A percentile compares a stretch with the other conserved stretches of the same genome.
Evolutionary conservation across 2,113 vertebrate species (phyloP).

Genomic region (Ranitomeya variabilis): DNA sequence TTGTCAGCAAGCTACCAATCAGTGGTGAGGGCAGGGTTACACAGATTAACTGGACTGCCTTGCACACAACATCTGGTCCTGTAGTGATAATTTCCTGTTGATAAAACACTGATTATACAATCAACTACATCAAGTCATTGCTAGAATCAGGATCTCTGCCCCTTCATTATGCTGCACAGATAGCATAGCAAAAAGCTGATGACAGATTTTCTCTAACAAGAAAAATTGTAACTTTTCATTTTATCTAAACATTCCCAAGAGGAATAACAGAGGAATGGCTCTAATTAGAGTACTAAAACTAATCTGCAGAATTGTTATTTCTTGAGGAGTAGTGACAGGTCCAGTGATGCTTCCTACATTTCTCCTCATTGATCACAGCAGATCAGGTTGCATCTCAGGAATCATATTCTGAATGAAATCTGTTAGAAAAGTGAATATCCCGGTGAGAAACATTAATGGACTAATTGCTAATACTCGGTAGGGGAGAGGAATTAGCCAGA

Average conservation of each 20-base stretch:
- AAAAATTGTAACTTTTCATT: not conserved
- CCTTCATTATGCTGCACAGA: too few relatives aligned
- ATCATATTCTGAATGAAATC: not conserved
- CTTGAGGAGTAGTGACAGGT: not conserved
- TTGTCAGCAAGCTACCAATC: too few relatives aligned
- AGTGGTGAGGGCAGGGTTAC: too few relatives aligned
- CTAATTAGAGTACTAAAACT: not conserved
- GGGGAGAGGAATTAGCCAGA: not conserved
- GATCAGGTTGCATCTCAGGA: not conserved
- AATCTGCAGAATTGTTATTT: too few relatives aligned
- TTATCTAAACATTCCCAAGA: not conserved
- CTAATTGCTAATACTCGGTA: not conserved
- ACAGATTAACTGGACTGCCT: too few relatives aligned
- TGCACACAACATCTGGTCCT: too few relatives aligned
- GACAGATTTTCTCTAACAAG: not conserved
- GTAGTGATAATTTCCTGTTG: too few relatives aligned
- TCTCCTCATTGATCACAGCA: not conserved
- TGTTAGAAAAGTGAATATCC: not conserved
- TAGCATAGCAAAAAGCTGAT: too few relatives aligned
- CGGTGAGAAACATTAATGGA: not conserved
- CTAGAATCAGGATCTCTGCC: too few relatives aligned
- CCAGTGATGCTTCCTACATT: not conserved
- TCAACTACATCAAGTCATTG: too few relatives aligned
- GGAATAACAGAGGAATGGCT: not conserved
- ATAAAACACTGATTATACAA: too few relatives aligned